Conservation (phyloP, 1,140 invertebrate species). For the Lucilia sericata region DNA sequence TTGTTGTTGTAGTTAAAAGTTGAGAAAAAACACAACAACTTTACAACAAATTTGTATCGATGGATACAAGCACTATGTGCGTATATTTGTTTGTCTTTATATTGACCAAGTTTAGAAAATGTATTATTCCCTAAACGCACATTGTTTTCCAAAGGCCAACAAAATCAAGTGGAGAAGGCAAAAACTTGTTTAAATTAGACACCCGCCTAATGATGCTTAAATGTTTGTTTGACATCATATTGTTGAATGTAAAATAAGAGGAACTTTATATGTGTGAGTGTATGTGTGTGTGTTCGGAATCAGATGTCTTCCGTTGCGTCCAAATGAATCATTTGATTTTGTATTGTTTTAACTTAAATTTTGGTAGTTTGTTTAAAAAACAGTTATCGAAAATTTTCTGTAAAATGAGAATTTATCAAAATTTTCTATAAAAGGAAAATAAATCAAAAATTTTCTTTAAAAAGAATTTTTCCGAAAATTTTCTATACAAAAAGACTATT, state of each 20-base stretch:
- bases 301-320: not conserved
- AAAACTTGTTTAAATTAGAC: conserved; percentile 39
- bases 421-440: no score
- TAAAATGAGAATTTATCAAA: no score
- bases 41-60: not conserved
- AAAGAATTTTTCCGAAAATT: no score
- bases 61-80: not conserved
- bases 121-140: conserved; percentile 37
- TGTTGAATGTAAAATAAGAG: not conserved
- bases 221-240: conserved; percentile 31
- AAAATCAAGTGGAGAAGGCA: not conserved
- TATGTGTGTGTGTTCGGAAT: no score
- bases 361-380: not conserved
- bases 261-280: no score
- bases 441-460: no score
- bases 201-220: conserved; percentile 40
- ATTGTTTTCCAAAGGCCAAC: conserved; percentile 21
- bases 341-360: not conserved
- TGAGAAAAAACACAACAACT: not conserved
- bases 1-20: not conserved
- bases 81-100: not conserved
- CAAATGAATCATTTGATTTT: not conserved
- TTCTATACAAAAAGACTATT: no score
- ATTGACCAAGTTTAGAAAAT: conserved; percentile 13
- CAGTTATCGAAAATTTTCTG: no score